These are phyloP conservation scores for Platyura marginata DNA, from an alignment of 1,140 invertebrate species.

Conservation along the genomic window DNA sequence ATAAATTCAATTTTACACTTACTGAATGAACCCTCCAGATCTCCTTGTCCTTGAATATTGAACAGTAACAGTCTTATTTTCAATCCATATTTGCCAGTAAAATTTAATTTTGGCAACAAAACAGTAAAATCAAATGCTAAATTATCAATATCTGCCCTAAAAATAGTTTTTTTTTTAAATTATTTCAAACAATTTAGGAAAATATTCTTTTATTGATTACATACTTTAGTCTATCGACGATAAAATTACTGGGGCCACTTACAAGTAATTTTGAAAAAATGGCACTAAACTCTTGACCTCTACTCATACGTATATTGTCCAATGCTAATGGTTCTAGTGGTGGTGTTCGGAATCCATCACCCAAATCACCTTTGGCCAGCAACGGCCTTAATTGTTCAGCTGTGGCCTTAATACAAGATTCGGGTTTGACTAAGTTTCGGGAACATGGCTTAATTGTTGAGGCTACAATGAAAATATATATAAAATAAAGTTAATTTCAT, in stretches of 20 bases:
- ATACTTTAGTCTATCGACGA: constrained; percentile 19
- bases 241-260: constrained; percentile 18
- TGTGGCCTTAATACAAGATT: constrained; percentile 27
- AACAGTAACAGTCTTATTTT: constrained; percentile 28
- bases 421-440: constrained; percentile 25
- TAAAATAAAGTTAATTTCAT: no score
- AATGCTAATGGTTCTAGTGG: constrained; percentile 17
- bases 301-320: constrained; percentile 17
- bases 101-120: constrained; percentile 22
- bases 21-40: constrained; percentile 38
- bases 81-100: constrained; percentile 30
- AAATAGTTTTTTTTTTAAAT: no score
- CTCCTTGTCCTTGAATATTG: constrained; percentile 34
- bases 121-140: constrained; percentile 25
- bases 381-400: constrained; percentile 29
- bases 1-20: no score
- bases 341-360: constrained; percentile 17
- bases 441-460: constrained; percentile 26
- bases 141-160: constrained; percentile 15
- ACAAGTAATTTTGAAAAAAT: constrained; percentile 15
- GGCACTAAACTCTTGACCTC: constrained; percentile 17
- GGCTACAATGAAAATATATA: no score
- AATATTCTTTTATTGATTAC: constrained; percentile 1
- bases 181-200: no score
- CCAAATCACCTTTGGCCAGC: constrained; percentile 26